These are phyloP conservation scores for Caenorhabditis elegans DNA, from an alignment of 1,140 invertebrate species.

Conservation along the genomic window WBcel235 BX284606.5:686501-687000, in stretches of 20 bases:
- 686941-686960: no score
- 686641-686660: neutral
- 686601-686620: no score
- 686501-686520: no score
- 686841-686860: neutral
- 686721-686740: neutral
- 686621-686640: constrained; percentile 4
- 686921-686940: no score
- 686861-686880: neutral
- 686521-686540: no score
- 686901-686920: neutral
- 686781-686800: neutral
- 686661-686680: neutral
- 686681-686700: neutral
- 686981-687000: no score
- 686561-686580: no score
- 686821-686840: neutral
- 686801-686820: constrained; percentile 7
- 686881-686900: neutral
- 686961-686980: no score
- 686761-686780: neutral
- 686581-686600: no score
- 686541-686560: no score
- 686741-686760: no score
- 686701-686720: neutral